phyloP scores from a whole-genome alignment of 2,888 invertebrate species.

The Deroplatys truncata region DNA sequence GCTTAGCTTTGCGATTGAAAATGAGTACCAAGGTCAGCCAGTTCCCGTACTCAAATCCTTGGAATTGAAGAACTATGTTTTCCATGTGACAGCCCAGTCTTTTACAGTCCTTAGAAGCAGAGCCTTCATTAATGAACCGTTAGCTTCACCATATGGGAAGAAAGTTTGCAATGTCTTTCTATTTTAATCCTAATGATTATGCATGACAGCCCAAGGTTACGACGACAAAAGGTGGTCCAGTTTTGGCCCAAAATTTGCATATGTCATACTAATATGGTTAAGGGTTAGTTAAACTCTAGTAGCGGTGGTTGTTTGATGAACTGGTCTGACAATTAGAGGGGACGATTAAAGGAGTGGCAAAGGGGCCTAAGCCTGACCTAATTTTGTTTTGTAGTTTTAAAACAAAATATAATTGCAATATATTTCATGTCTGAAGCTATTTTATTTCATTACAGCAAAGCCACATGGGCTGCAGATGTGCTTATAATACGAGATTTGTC shows the following conservation, averaged over 20 bases:
- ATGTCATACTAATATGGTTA: background rate
- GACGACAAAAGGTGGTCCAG: background rate
- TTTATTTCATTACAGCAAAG: too few relatives aligned
- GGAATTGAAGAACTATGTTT: background rate
- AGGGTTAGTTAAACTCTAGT: background rate
- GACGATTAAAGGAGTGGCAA: background rate
- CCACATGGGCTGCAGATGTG: too few relatives aligned
- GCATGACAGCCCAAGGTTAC: background rate
- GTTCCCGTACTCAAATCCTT: background rate
- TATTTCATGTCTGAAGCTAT: background rate
- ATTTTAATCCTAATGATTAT: background rate
- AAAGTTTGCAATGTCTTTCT: background rate
- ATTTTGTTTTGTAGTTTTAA: background rate
- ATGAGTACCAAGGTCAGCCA: background rate
- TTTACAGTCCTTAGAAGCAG: too few relatives aligned
- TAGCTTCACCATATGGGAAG: background rate
- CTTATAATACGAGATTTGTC: too few relatives aligned
- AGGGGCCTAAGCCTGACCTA: too few relatives aligned
- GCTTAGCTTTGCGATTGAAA: background rate
- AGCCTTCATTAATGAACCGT: background rate
- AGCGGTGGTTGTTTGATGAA: background rate
- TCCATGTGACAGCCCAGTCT: too few relatives aligned
- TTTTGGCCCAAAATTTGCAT: background rate
- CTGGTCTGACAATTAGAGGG: background rate
- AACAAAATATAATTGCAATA: background rate